Conservation (phyloP, 2,888 invertebrate genomes). For the Altica lythri region DNA sequence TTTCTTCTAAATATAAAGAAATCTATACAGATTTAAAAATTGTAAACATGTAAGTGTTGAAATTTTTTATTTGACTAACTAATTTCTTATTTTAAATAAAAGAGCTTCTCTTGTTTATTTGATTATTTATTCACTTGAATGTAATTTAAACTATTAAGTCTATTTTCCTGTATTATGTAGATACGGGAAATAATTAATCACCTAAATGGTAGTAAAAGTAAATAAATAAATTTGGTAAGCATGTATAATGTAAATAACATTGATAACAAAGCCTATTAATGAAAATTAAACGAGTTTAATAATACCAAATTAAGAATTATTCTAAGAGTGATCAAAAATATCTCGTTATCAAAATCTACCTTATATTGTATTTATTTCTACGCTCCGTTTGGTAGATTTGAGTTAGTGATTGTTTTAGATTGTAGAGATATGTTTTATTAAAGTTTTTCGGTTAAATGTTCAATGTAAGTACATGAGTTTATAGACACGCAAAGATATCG, state of each 20-base stretch:
- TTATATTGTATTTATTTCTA: slow-evolving; percentile 14
- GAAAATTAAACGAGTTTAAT: background rate
- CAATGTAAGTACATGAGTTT: slow-evolving; percentile 25
- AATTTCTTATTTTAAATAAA: no score
- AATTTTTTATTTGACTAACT: no score
- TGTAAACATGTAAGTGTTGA: no score
- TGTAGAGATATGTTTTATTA: slow-evolving; percentile 28
- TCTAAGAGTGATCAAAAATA: background rate
- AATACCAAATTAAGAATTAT: background rate
- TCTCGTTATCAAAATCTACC: background rate
- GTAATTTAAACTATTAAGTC: no score
- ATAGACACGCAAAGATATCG: slow-evolving; percentile 31
- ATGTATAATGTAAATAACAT: slow-evolving; percentile 2
- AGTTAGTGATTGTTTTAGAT: slow-evolving; percentile 25
- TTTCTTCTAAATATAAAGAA: no score
- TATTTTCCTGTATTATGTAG: no score
- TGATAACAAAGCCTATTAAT: background rate
- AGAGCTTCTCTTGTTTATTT: no score
- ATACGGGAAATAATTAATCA: background rate
- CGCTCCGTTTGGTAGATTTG: slow-evolving; percentile 25
- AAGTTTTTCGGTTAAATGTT: slow-evolving; percentile 31
- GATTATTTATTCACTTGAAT: no score
- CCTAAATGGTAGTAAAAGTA: no score
- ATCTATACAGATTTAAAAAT: no score
- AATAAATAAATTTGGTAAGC: background rate